Evolutionary conservation across 2,113 vertebrate species (phyloP), one percentile per base, ranked within the genome.

Genomic region (Zeus faber): DNA sequence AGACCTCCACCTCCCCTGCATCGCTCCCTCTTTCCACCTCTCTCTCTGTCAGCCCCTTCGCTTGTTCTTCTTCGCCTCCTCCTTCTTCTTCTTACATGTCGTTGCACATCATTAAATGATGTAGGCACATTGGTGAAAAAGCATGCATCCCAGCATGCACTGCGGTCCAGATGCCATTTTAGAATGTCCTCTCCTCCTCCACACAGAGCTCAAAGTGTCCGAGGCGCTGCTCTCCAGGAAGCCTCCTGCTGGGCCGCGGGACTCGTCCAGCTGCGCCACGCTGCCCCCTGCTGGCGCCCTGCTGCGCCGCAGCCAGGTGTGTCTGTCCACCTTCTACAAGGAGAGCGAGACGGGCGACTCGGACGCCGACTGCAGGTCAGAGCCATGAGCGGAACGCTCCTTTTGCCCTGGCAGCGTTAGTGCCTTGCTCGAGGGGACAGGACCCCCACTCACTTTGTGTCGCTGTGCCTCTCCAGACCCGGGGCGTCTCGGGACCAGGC

Each of bases 301-400:
- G 50, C 84, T 89, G 4, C 84, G 31, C 1, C 81, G 89, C 3
- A 89, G 85, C 18, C 68, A 90, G 23, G 62, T 91, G 35, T 91
- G 90, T 62, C 82, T 89, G 26, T 90, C 89, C 64, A 86, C 62
- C 66, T 89, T 91, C 73, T 86, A 87, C 80, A 80, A 55, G 5
- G 90, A 90, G 7, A 62, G 62, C 0, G 87, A 89, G 72, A 22
- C 47, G 1, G 45, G 63, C 0, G 78, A 72, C 21, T 46, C 53
- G 0, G 74, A 86, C 20, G 18, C 66, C 1, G 79, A 85, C 64
- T 79, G 65, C 63, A 64, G 67, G 37, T 80, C 76, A 27, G 62
- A 65, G 41, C 77, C 72, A 13, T 33, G 31, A 1, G 13, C 13
- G 31, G 1, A 9, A 7, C 8, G 31, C 31, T 13, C 31, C 2